Evolutionary conservation across 2,797 vertebrate species (phyloP).

Genomic region (Bradypodion pumilum): DNA sequence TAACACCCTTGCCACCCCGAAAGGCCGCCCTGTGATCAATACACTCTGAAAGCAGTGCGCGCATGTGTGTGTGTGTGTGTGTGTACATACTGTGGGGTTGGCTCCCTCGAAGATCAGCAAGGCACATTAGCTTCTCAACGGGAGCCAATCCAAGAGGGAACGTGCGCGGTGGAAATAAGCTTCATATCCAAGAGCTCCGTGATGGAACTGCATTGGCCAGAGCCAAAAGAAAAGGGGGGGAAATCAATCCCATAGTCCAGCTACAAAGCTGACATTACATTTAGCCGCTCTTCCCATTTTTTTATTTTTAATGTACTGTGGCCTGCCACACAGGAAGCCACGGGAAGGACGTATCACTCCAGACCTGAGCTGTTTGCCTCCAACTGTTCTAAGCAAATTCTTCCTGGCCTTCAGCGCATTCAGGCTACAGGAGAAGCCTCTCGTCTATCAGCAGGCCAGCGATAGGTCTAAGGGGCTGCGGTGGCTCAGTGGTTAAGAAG

Average conservation of each 20-base stretch:
- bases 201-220: slow-evolving; percentile 37
- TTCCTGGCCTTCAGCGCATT: slow-evolving; percentile 29
- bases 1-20: slow-evolving; percentile 11
- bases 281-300: slow-evolving; percentile 47
- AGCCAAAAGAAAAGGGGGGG: not conserved
- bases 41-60: slow-evolving; percentile 70
- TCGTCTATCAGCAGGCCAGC: not conserved
- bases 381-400: slow-evolving; percentile 47
- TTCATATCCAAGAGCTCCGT: slow-evolving; percentile 66
- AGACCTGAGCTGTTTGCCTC: slow-evolving; percentile 27
- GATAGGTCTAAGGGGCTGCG: too few species aligned
- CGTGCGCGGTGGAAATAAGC: slow-evolving; percentile 73
- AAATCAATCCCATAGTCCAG: slow-evolving; percentile 36
- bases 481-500: too few species aligned
- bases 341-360: slow-evolving; percentile 13
- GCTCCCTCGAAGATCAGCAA: slow-evolving; percentile 74
- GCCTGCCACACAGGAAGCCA: slow-evolving; percentile 37
- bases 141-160: slow-evolving; percentile 55
- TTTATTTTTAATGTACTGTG: slow-evolving; percentile 48
- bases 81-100: slow-evolving; percentile 60
- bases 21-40: slow-evolving; percentile 69
- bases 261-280: slow-evolving; percentile 36
- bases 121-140: slow-evolving; percentile 68
- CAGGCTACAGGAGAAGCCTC: slow-evolving; percentile 39
- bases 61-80: too few species aligned